Conservation (phyloP, 2,797 vertebrate genomes). For the Synaphobranchus kaupii region DNA sequence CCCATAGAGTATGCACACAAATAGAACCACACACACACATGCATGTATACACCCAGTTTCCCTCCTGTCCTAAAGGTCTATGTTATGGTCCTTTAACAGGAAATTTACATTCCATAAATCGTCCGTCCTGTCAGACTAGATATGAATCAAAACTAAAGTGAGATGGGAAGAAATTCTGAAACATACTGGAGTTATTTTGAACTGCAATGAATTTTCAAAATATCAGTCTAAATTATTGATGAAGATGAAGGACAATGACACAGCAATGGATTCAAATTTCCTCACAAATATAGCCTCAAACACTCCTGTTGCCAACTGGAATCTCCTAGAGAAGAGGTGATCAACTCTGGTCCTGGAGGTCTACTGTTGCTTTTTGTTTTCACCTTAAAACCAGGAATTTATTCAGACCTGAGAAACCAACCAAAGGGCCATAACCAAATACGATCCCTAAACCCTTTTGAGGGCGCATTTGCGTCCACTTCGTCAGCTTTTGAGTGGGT, state of each 20-base stretch:
- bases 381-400: not conserved
- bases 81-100: not conserved
- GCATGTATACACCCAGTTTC: not conserved
- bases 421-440: too few species aligned
- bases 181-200: not conserved
- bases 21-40: not conserved
- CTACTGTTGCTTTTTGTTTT: not conserved
- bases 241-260: too few species aligned
- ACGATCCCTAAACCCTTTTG: too few species aligned
- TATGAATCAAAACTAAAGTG: not conserved
- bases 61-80: not conserved
- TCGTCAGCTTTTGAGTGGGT: too few species aligned
- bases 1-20: not conserved
- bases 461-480: too few species aligned
- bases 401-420: not conserved
- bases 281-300: not conserved
- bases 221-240: not conserved
- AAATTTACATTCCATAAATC: not conserved
- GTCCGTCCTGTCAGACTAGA: not conserved
- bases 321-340: not conserved
- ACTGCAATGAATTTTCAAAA: not conserved
- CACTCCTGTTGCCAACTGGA: not conserved
- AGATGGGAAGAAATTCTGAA: not conserved
- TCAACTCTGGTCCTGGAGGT: not conserved
- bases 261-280: too few species aligned